Evolutionary conservation across 64 coral and sea anemone species (phyloP), one percentile per base, ranked within the genome.

Genomic region (Montipora cactus): DNA sequence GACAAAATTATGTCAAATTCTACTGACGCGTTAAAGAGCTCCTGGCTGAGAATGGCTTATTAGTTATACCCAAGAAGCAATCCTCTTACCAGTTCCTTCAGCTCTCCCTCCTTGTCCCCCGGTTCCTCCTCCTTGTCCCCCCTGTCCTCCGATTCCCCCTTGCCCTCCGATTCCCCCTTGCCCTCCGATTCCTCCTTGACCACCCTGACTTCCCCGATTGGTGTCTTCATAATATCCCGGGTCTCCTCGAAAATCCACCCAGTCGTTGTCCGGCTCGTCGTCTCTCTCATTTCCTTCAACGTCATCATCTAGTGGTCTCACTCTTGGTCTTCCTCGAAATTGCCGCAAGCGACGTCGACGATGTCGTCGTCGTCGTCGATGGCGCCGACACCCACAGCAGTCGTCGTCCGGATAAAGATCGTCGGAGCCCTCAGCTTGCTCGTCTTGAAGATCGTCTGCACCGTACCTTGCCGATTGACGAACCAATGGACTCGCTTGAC

Each of bases 11-110:
- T 37, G 37, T 37, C 37, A 37, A 37, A 37, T 37, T 37, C 37
- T 37, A 37, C 37, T 37, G 2, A 37, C 37, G 37, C 37, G 37
- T 37, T 37, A 37, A 37, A 37, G 37, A 37, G 37, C 37, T 37
- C 37, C 37, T 2, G 37, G 37, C 37, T 37, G 37, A 37, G 37
- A 37, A 37, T 37, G 37, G 1, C 37, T 14, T 64, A 64, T 64
- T 64, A 16, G 61, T 64, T 64, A 37, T 37, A 64, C 15, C 13
- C 61, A 14, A 64, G 14, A 14, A 64, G 14, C 61, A 64, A 14
- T 14, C 14, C 66, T 23, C 59, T 68, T 84, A 84, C 81, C 81
- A 84, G 81, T 84, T 84, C 81, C 81, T 9, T 84, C 81, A 46
- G 81, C 81, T 68, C 81, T 84, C 16, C 59, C 79, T 61, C 79